A percentile compares a stretch with the other conserved stretches of the same genome.
phyloP scores from a whole-genome alignment of 92 coral and sea anemone species.

The Epizoanthus scotinus region DNA sequence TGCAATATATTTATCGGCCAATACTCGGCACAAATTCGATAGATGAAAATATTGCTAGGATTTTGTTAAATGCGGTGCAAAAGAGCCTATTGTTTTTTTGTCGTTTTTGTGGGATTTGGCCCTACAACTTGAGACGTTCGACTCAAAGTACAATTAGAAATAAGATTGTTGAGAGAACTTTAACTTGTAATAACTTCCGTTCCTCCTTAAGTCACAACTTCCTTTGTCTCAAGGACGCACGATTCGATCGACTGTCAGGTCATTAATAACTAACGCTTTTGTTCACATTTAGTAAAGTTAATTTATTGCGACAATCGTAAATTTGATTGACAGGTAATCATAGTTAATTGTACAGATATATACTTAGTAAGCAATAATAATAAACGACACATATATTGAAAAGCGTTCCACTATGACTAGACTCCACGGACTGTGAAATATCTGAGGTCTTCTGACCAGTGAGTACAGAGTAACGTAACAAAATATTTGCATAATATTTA shows the following conservation, averaged over 20 bases:
- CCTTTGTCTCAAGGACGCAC: constrained; percentile 1
- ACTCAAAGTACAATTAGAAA: too few relatives aligned
- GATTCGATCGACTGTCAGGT: background rate
- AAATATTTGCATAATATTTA: too few relatives aligned
- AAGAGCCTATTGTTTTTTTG: background rate
- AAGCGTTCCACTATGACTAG: background rate
- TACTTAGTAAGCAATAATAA: constrained; percentile 13
- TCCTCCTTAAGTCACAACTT: background rate
- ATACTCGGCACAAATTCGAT: background rate
- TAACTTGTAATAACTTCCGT: too few relatives aligned
- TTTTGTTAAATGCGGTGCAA: too few relatives aligned
- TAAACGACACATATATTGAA: background rate
- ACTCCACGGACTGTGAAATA: background rate
- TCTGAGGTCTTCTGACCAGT: too few relatives aligned
- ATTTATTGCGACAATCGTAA: constrained; percentile 13
- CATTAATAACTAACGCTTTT: constrained; percentile 22
- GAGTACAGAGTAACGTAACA: too few relatives aligned
- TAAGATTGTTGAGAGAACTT: too few relatives aligned
- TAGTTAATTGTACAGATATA: constrained; percentile 1
- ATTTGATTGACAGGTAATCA: constrained; percentile 35
- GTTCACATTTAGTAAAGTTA: constrained; percentile 15
- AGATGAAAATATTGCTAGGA: too few relatives aligned
- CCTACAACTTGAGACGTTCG: too few relatives aligned
- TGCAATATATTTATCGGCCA: background rate
- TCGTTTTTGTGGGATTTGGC: background rate